Base-by-base conservation (phyloP, 2,797 vertebrate species). In the Eospalax fontanierii region DNA sequence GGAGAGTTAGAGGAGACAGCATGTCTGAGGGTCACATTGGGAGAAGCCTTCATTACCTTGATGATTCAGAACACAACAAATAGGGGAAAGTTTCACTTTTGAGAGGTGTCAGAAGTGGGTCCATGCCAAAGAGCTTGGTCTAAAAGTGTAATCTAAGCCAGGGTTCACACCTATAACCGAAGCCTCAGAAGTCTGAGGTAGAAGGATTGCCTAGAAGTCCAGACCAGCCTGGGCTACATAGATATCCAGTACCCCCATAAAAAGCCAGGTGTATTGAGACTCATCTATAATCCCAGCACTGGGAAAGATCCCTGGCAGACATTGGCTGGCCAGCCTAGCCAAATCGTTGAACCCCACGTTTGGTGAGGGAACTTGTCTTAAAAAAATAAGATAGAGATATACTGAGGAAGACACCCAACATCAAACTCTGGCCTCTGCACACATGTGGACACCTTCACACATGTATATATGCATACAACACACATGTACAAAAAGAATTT, bases 1-100 rank as follows among this genome's bases (percentile, higher is more conserved):
- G 57, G 19, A 15, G 24, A 15, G 19, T 22, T 21, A 18, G 12
- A 3, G 0, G 12, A 65, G 38, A 33, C 35, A 0, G 50, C 33
- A 22, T 6, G 46, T 38, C 50, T 4, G 1, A 24, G 33, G 68
- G 19, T 54, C 11, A 0, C 21, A 19, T n/a, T 11, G 18, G n/a
- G 46, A 59, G 61, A 70, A 35, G 26, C 30, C 61, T 61, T 16
- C 18, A 1, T 81, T 81, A 26, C 35, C 59, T 26, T 11, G 15
- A 11, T 81, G 79, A 35, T 40, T 81, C 26, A 10, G 79, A 40
- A 81, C 57, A 63, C 24, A 79, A 15, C n/a, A 63, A 40, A 50
- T 11, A 50, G n/a, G 61, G 40, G 57, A 16, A 79, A 30, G 16
- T 65, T 65, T 65, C 28, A 28, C 46, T 16, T 22, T 38, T 65